phyloP scores from a whole-genome alignment of 2,888 invertebrate genomes.

The Tridacna gigas region DNA sequence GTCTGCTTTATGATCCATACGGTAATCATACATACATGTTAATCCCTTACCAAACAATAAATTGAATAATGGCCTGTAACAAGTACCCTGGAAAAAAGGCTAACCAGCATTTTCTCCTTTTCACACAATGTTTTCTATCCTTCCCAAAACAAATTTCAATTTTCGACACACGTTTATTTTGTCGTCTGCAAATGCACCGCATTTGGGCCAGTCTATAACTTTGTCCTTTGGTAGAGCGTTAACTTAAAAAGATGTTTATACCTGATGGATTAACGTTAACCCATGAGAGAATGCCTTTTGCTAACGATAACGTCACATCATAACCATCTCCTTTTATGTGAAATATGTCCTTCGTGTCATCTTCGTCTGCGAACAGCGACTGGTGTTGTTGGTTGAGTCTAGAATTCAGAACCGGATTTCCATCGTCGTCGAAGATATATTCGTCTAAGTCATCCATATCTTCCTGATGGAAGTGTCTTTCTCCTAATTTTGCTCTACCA shows the following conservation, averaged over 20 bases:
- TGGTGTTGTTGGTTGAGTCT: conserved; percentile 44
- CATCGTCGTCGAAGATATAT: conserved; percentile 73
- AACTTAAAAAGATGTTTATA: too few relatives aligned
- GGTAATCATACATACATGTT: too few relatives aligned
- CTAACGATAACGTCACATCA: conserved; percentile 75
- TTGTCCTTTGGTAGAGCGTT: neutral
- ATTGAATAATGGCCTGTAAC: too few relatives aligned
- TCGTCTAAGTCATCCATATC: conserved; percentile 65
- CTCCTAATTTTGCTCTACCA: neutral
- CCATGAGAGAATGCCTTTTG: conserved; percentile 69
- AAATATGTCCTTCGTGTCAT: conserved; percentile 73
- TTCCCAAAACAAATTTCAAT: too few relatives aligned
- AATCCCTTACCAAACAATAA: too few relatives aligned
- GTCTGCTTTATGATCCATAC: too few relatives aligned
- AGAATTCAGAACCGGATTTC: conserved; percentile 65
- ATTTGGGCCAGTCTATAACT: neutral
- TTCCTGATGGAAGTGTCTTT: neutral
- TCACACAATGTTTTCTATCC: too few relatives aligned
- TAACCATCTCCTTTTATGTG: conserved; percentile 76
- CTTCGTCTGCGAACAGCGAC: conserved; percentile 59
- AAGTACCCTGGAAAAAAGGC: too few relatives aligned
- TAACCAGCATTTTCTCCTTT: too few relatives aligned
- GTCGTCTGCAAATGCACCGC: neutral
- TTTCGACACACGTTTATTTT: too few relatives aligned
- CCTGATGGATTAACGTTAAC: conserved; percentile 69